Evolutionary conservation across 2,113 vertebrate species (phyloP).

Genomic region (Mormyrus iriodes): DNA sequence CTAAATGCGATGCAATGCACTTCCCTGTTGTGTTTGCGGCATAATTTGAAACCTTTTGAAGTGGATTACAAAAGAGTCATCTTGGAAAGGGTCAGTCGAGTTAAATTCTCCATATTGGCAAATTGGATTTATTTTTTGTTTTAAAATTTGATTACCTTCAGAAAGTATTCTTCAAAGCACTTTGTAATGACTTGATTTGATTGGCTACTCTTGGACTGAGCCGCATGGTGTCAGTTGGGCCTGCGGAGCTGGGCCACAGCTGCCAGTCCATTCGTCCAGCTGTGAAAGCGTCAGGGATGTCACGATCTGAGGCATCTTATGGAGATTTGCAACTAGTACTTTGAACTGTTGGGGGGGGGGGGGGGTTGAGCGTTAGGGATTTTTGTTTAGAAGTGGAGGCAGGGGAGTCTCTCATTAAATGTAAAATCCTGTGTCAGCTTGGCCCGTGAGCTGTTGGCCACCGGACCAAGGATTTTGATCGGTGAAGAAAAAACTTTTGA

Average conservation of each 20-base stretch:
- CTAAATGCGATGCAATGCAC: background rate
- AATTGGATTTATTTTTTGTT: background rate
- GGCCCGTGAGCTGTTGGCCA: background rate
- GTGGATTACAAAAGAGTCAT: background rate
- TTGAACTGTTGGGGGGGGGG: background rate
- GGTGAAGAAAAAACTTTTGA: background rate
- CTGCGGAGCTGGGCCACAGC: background rate
- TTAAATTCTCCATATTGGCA: background rate
- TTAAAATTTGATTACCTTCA: background rate
- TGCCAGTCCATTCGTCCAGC: background rate
- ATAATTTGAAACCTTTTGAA: background rate
- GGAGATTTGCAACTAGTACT: background rate
- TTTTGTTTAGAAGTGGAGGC: background rate
- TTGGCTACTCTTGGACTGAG: background rate
- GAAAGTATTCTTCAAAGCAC: background rate
- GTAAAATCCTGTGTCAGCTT: background rate
- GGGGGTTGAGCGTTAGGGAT: background rate
- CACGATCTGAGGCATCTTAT: background rate
- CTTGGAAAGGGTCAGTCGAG: background rate
- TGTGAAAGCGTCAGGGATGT: too few species aligned
- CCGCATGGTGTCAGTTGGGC: background rate
- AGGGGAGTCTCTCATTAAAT: background rate
- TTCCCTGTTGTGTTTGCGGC: background rate
- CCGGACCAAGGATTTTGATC: background rate
- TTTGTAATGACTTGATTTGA: background rate